Evolutionary conservation across 1,140 invertebrate genomes (phyloP).

Genomic region (Papilio dardanus): DNA sequence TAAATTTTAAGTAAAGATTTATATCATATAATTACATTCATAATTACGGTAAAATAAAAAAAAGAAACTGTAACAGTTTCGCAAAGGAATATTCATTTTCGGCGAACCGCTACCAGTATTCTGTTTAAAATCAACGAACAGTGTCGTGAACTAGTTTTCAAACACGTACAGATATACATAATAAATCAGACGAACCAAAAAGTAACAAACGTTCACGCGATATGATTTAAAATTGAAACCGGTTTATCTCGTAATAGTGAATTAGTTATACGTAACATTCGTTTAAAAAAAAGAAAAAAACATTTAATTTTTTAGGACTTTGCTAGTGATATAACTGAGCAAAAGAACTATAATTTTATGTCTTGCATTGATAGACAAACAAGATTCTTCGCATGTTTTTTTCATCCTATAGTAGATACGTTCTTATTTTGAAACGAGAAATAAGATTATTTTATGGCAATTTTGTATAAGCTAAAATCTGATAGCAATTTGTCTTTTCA

Average conservation of each 20-base stretch:
- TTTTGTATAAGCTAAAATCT: too few relatives aligned
- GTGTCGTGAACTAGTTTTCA: slow-evolving; percentile 16
- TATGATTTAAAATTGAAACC: slow-evolving; percentile 11
- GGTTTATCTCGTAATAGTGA: not conserved
- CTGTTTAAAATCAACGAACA: slow-evolving; percentile 4
- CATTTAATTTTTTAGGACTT: not conserved
- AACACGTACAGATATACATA: not conserved
- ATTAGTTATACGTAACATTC: slow-evolving; percentile 2
- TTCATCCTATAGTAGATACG: too few relatives aligned
- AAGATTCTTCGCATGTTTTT: not conserved
- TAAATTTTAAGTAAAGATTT: not conserved
- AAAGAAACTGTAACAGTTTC: slow-evolving; percentile 17
- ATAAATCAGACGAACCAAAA: slow-evolving; percentile 2
- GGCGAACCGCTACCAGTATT: slow-evolving; percentile 5
- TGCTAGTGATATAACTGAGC: not conserved
- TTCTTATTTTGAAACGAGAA: too few relatives aligned
- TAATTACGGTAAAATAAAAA: slow-evolving; percentile 20
- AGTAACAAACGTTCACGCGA: slow-evolving; percentile 20
- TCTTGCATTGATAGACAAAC: too few relatives aligned
- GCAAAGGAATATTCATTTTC: not conserved
- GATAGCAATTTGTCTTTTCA: not conserved
- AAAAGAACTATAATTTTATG: too few relatives aligned
- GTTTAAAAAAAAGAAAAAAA: not conserved
- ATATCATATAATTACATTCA: slow-evolving; percentile 13
- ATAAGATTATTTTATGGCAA: too few relatives aligned